Conservation (phyloP, 1,140 invertebrate genomes). For the Drosophila baimaii region DNA sequence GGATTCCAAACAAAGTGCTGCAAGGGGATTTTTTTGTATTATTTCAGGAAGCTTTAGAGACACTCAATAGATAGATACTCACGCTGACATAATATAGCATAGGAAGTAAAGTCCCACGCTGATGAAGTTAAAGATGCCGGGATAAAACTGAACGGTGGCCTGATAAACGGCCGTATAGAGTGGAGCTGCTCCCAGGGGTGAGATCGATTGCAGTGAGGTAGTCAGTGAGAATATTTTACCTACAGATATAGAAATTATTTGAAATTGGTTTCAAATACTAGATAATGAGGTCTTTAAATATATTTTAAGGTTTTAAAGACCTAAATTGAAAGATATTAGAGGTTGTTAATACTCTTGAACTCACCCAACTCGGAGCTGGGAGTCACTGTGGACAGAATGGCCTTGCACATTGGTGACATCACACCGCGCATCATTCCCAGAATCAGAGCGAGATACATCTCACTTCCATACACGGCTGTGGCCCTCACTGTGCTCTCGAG, state of each 20-base stretch:
- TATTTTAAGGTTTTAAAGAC: no score
- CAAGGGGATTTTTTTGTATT: constrained; percentile 6
- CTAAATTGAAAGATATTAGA: neutral
- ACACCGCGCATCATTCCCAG: constrained; percentile 86
- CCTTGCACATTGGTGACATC: constrained; percentile 87
- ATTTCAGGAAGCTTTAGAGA: neutral
- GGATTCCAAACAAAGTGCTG: constrained; percentile 61
- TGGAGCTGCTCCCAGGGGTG: constrained; percentile 86
- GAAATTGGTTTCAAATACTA: neutral
- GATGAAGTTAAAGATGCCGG: constrained; percentile 86
- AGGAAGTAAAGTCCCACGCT: constrained; percentile 80
- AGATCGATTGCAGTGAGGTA: constrained; percentile 87
- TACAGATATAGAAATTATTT: constrained; percentile 37
- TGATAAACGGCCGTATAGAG: constrained; percentile 88
- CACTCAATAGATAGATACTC: constrained; percentile 55
- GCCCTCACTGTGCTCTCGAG: constrained; percentile 85
- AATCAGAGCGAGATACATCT: constrained; percentile 86
- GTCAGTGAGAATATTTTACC: constrained; percentile 88
- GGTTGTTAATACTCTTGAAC: constrained; percentile 8
- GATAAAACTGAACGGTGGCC: constrained; percentile 85
- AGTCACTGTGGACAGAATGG: constrained; percentile 88
- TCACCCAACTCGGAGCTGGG: constrained; percentile 88
- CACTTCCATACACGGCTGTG: constrained; percentile 86
- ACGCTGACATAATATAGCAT: constrained; percentile 85
- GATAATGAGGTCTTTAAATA: neutral